Percentiles rank a stretch among this genome's conserved stretches.
Evolutionary conservation across 2,888 invertebrate genomes (phyloP).

Genomic region (Nebria salina): DNA sequence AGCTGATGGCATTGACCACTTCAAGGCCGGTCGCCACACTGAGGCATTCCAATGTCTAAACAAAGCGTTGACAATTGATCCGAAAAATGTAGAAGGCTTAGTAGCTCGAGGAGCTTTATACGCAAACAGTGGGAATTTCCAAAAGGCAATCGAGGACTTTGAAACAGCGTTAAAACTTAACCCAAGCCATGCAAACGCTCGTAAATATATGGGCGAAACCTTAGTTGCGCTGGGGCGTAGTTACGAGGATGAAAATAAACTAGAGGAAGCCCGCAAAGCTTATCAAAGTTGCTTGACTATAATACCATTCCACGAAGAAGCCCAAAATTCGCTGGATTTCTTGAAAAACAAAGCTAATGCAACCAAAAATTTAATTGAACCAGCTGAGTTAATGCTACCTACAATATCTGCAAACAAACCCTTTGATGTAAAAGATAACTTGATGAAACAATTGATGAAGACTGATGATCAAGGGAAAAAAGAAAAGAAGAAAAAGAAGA

Average conservation of each 20-base stretch:
- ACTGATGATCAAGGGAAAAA: slow-evolving; percentile 66
- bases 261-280: slow-evolving; percentile 84
- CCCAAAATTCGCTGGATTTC: slow-evolving; percentile 83
- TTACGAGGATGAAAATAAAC: slow-evolving; percentile 87
- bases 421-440: slow-evolving; percentile 73
- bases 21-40: slow-evolving; percentile 90
- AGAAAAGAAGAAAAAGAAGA: slow-evolving; percentile 73
- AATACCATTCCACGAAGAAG: slow-evolving; percentile 88
- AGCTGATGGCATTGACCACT: slow-evolving; percentile 94
- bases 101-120: slow-evolving; percentile 92
- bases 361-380: slow-evolving; percentile 71
- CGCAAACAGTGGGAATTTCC: slow-evolving; percentile 93
- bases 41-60: slow-evolving; percentile 96
- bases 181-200: slow-evolving; percentile 90
- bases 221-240: slow-evolving; percentile 88
- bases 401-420: slow-evolving; percentile 63
- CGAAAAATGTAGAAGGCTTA: slow-evolving; percentile 90
- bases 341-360: slow-evolving; percentile 74
- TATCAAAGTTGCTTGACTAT: slow-evolving; percentile 86
- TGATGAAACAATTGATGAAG: slow-evolving; percentile 70
- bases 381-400: slow-evolving; percentile 70
- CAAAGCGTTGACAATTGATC: slow-evolving; percentile 91
- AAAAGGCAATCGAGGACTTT: slow-evolving; percentile 94
- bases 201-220: slow-evolving; percentile 94
- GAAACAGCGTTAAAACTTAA: slow-evolving; percentile 90